Conservation (phyloP, 2,888 invertebrate species). For the Hyposoter dolosus region DNA sequence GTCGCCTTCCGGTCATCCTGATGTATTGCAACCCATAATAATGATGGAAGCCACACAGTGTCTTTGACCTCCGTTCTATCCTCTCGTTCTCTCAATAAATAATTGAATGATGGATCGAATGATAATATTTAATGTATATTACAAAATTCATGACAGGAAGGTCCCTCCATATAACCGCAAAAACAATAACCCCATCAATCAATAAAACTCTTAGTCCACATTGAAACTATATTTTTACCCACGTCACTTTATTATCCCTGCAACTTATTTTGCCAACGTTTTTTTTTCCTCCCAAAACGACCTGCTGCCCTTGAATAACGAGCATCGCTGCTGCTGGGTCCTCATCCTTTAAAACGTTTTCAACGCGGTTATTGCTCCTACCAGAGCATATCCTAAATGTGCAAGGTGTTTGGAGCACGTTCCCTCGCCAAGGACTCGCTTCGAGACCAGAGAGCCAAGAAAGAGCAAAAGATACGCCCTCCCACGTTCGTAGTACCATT, state of each 20-base stretch:
- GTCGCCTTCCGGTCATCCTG: conserved; percentile 69
- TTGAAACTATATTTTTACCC: conserved; percentile 20
- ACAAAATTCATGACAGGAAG: conserved; percentile 41
- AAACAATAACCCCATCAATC: conserved; percentile 38
- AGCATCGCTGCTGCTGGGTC: conserved; percentile 22
- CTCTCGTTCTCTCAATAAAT: conserved; percentile 41
- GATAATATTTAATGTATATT: conserved; percentile 58
- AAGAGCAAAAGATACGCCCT: conserved; percentile 58
- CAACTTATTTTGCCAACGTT: conserved; percentile 26
- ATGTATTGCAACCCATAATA: conserved; percentile 59
- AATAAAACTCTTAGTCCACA: conserved; percentile 41
- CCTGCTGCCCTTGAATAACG: conserved; percentile 45
- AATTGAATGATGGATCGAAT: conserved; percentile 58
- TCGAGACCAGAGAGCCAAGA: conserved; percentile 40
- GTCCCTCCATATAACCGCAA: conserved; percentile 11
- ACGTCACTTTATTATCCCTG: conserved; percentile 39
- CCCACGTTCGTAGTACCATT: conserved; percentile 68
- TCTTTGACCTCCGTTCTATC: conserved; percentile 56
- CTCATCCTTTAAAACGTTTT: conserved; percentile 39
- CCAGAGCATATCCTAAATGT: conserved; percentile 44
- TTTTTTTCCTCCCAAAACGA: conserved; percentile 26
- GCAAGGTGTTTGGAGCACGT: conserved; percentile 62
- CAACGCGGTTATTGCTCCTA: conserved; percentile 36
- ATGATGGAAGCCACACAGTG: conserved; percentile 59
- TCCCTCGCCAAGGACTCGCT: conserved; percentile 11